Evolutionary conservation across 1,140 invertebrate species (phyloP), one percentile per base, ranked within the genome.

Genomic region (Drosophila tristis): DNA sequence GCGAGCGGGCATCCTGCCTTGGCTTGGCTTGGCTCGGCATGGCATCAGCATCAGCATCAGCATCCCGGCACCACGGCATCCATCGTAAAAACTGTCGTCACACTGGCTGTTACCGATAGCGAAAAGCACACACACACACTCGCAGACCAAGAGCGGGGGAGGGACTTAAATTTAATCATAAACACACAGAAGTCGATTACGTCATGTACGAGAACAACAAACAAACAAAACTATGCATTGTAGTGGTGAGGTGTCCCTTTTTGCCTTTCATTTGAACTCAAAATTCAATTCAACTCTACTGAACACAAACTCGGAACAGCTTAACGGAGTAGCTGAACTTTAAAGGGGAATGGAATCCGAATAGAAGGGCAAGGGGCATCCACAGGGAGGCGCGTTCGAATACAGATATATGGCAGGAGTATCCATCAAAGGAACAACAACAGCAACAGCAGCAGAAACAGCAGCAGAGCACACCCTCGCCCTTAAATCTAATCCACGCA

Each of bases 11-110:
- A 85, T 85, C 80, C 80, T 85, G 77, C 2, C 31, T 35, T 11
- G 42, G 42, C 26, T 29, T 29, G 26, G 5, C 26, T 16, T 16
- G 20, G 1, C 20, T 20, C 20, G 20, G 20, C 1, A 20, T 20
- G 20, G 20, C 20, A 20, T 20, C 20, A 20, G 20, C 20, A 20
- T 20, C 20, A 20, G 20, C 16, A 16, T 16, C 16, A n/a, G n/a
- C 16, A 26, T 26, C 2, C 25, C 54, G 16, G 16, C 16, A 56
- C 44, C 39, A 23, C 44, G 42, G 70, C 72, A 75, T 75, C 43
- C 73, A 56, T 81, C 84, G 84, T 89, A 87, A 89, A 87, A 87
- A 87, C 70, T 87, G 84, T 87, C 82, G 82, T 76, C 82, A 70
- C 58, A 61, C 79, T 86, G 82, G 84, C 82, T 81, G 82, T 78